Conservation (phyloP, 2,888 invertebrate genomes). For the Rotaria socialis region DNA sequence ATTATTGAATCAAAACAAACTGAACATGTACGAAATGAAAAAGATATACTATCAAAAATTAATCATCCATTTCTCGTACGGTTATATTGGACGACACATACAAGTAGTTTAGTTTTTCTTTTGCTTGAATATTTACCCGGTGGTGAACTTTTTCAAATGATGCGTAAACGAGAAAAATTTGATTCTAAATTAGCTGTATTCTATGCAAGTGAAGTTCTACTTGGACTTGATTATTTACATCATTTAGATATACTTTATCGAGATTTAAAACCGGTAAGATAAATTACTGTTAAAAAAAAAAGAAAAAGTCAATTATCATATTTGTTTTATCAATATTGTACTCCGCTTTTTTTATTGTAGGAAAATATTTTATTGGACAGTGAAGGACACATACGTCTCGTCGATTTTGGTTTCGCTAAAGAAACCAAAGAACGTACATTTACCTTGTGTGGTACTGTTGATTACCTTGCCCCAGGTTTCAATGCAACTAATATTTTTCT, state of each 20-base stretch:
- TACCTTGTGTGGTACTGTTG: slow-evolving; percentile 45
- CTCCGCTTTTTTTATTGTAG: neutral
- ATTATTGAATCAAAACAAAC: slow-evolving; percentile 80
- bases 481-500: neutral
- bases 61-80: slow-evolving; percentile 83
- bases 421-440: slow-evolving; percentile 42
- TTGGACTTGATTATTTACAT: slow-evolving; percentile 87
- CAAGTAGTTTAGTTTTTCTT: slow-evolving; percentile 87
- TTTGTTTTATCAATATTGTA: no score
- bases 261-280: slow-evolving; percentile 62
- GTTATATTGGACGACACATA: slow-evolving; percentile 78
- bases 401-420: slow-evolving; percentile 47
- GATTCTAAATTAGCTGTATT: slow-evolving; percentile 74
- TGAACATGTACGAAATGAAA: slow-evolving; percentile 90
- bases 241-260: slow-evolving; percentile 60
- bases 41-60: slow-evolving; percentile 71
- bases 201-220: slow-evolving; percentile 87
- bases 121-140: slow-evolving; percentile 88
- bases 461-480: slow-evolving; percentile 44
- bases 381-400: slow-evolving; percentile 42
- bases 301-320: no score
- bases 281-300: neutral
- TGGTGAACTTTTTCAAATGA: slow-evolving; percentile 90
- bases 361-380: slow-evolving; percentile 45
- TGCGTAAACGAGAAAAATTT: slow-evolving; percentile 84